These are phyloP conservation scores for Apotomis turbidana DNA, from an alignment of 2,888 invertebrate species.

Conservation along the genomic window DNA sequence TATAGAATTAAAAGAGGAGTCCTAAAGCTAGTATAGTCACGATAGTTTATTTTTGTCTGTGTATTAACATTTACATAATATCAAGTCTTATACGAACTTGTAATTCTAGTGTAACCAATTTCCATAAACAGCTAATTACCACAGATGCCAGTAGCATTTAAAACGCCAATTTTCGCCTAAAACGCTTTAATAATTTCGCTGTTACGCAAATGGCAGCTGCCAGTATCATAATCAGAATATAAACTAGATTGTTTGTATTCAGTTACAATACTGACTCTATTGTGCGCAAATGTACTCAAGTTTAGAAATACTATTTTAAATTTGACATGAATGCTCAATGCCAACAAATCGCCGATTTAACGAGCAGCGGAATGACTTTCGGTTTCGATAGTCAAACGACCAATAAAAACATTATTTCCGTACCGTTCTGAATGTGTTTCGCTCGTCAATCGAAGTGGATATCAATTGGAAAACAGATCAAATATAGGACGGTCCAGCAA, in stretches of 20 bases:
- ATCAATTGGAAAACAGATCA: slow-evolving; percentile 8
- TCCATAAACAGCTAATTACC: slow-evolving; percentile 7
- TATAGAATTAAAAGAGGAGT: too few species aligned
- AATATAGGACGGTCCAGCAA: not conserved
- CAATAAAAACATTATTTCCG: slow-evolving; percentile 33
- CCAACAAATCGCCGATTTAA: slow-evolving; percentile 34
- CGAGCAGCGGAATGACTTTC: slow-evolving; percentile 33
- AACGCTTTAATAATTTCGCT: slow-evolving; percentile 32
- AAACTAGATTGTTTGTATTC: slow-evolving; percentile 39
- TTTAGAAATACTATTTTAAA: slow-evolving; percentile 34
- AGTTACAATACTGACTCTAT: slow-evolving; percentile 30
- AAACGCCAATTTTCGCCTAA: slow-evolving; percentile 17
- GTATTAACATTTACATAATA: not conserved
- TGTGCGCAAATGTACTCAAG: slow-evolving; percentile 41
- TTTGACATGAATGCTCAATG: slow-evolving; percentile 36
- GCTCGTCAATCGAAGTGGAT: not conserved
- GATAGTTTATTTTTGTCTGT: too few species aligned
- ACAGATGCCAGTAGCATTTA: slow-evolving; percentile 6
- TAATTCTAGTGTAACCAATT: not conserved
- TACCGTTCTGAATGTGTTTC: slow-evolving; percentile 11
- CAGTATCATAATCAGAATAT: slow-evolving; percentile 28
- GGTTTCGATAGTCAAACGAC: slow-evolving; percentile 30
- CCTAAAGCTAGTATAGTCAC: too few species aligned
- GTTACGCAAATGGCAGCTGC: slow-evolving; percentile 29
- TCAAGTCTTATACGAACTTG: not conserved